Percentiles rank a stretch among this genome's conserved stretches.
Evolutionary conservation across 2,113 vertebrate genomes (phyloP).

Genomic region (Eurystomus gularis): DNA sequence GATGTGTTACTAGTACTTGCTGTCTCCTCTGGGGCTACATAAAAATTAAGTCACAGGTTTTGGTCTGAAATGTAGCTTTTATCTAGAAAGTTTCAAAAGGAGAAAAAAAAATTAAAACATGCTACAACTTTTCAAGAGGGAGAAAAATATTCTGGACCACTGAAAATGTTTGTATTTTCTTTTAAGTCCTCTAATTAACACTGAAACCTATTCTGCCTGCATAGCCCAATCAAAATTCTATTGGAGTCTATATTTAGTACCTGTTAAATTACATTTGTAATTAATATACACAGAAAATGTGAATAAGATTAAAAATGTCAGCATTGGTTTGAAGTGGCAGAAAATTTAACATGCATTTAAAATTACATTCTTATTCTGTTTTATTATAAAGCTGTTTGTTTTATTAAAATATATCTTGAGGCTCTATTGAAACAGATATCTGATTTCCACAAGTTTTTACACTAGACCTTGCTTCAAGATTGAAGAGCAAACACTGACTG

Average conservation of each 20-base stretch:
- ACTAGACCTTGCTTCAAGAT: not conserved
- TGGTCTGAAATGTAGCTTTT: not conserved
- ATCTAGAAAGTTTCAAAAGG: not conserved
- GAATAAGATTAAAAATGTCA: not conserved
- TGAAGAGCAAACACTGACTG: not conserved
- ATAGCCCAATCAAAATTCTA: not conserved
- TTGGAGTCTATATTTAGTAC: not conserved
- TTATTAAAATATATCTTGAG: not conserved
- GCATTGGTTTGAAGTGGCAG: not conserved
- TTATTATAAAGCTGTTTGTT: not conserved
- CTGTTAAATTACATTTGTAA: slow-evolving; percentile 4
- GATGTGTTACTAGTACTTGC: not conserved
- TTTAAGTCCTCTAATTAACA: not conserved
- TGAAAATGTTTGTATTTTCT: not conserved
- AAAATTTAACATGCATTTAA: not conserved
- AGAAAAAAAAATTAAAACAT: not conserved
- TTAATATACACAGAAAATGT: not conserved
- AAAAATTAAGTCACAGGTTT: not conserved
- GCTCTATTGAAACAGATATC: not conserved
- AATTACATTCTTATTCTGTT: not conserved
- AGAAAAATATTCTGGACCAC: not conserved
- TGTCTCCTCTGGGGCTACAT: not conserved
- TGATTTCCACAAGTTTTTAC: not conserved
- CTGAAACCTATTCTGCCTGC: not conserved
- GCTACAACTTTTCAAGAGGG: not conserved